Evolutionary conservation across 2,888 invertebrate species (phyloP), one percentile per base, ranked within the genome.

Genomic region (Barypeithes pellucidus): DNA sequence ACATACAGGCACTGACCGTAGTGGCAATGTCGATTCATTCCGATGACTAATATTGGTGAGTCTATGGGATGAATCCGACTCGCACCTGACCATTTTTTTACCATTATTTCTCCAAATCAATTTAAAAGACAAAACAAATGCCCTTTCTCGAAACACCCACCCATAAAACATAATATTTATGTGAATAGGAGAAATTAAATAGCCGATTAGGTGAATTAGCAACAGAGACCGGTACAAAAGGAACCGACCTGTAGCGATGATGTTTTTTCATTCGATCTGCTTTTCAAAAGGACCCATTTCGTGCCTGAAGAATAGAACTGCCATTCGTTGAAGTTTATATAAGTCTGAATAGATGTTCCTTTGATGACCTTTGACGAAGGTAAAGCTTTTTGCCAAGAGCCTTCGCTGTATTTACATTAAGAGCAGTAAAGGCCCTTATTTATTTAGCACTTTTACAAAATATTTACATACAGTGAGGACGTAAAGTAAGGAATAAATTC

Each of bases 301-400:
- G 72, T 72, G 72, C 41, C 20, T 41, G 2, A 52, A 72, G 72
- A 72, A 72, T 67, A 60, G 66, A 67, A 45, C 52, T 45, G 72
- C 72, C 66, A 72, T 72, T 72, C 66, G 72, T 50, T 72, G 66
- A 52, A 67, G 66, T 65, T 65, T 52, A 50, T 39, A 33, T 57
- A 33, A 57, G 18, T 33, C 33, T 57, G 33, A 57, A 57, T 57
- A 57, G 54, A 57, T 33, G 33, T 33, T 33, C 11, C 33, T 57
- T 57, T 57, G 54, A 57, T 57, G 54, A 29, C 29, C 14, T 20
- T 20, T 52, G 52, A 52, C 14, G 29, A 36, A 20, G 24, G 22
- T 60, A 41, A 41, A 41, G 24, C 22, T 24, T 43, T 41, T 20
- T 9, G 60, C n/a, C 22, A 39, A 60, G 41, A 20, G 7, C n/a